Evolutionary conservation across 2,113 vertebrate species (phyloP).

Genomic region (Megaceryle torquata): DNA sequence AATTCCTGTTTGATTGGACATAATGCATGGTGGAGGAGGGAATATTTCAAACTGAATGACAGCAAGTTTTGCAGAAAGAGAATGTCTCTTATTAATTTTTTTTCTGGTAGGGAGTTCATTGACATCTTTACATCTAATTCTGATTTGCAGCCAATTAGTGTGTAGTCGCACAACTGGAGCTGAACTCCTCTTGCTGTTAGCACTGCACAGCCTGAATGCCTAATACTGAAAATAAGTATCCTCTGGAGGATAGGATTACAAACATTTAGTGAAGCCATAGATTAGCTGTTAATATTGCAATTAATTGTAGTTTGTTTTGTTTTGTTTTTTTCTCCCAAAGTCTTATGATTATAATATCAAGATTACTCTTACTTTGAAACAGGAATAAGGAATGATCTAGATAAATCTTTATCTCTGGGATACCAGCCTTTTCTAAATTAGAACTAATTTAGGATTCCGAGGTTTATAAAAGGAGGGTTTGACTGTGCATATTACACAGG

Average conservation of each 20-base stretch:
- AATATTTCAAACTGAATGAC: neutral
- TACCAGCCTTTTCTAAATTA: neutral
- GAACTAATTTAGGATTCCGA: neutral
- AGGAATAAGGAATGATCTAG: neutral
- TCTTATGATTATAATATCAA: fast-evolving
- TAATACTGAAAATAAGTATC: neutral
- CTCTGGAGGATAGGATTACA: neutral
- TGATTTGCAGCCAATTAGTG: neutral
- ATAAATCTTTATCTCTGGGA: neutral
- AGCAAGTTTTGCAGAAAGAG: neutral
- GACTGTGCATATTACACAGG: neutral
- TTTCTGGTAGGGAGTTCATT: neutral
- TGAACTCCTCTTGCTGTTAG: neutral
- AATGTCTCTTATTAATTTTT: neutral
- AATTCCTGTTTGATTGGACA: neutral
- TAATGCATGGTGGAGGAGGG: neutral
- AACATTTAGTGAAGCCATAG: neutral
- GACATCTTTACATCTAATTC: neutral
- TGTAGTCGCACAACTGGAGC: neutral
- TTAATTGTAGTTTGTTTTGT: neutral
- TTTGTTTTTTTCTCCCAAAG: neutral
- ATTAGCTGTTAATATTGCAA: neutral
- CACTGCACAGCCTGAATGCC: neutral
- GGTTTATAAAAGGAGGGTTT: neutral
- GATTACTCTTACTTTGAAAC: neutral